These are phyloP conservation scores for Corvus cornix DNA, from an alignment of 2,113 vertebrate genomes.

Conservation along the genomic window DNA sequence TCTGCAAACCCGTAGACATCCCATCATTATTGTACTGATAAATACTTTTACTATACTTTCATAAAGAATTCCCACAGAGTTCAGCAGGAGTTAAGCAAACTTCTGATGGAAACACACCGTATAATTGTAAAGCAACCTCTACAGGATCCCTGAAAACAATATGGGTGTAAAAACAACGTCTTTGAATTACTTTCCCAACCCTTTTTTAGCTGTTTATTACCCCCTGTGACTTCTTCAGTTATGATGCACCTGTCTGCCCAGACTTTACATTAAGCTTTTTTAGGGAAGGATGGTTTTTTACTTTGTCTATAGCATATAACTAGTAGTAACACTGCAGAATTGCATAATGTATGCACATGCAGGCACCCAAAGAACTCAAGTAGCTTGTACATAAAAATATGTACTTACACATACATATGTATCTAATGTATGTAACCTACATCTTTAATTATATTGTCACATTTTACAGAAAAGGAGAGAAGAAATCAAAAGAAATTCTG, in stretches of 20 bases:
- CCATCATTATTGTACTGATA: neutral
- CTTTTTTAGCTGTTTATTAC: neutral
- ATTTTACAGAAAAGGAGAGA: neutral
- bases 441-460: neutral
- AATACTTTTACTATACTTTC: neutral
- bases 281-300: neutral
- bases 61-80: neutral
- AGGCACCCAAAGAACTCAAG: neutral
- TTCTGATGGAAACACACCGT: neutral
- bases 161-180: neutral
- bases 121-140: neutral
- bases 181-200: neutral
- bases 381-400: neutral
- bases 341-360: neutral
- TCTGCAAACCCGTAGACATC: neutral
- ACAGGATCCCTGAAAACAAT: neutral
- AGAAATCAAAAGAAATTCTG: neutral
- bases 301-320: neutral
- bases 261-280: neutral
- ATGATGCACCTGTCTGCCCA: neutral
- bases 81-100: neutral
- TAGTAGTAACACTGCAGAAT: neutral
- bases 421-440: neutral
- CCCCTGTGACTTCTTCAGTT: neutral
- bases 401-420: neutral